Base-by-base conservation (phyloP, 2,113 vertebrate genomes). In the Cinclus cinclus region DNA sequence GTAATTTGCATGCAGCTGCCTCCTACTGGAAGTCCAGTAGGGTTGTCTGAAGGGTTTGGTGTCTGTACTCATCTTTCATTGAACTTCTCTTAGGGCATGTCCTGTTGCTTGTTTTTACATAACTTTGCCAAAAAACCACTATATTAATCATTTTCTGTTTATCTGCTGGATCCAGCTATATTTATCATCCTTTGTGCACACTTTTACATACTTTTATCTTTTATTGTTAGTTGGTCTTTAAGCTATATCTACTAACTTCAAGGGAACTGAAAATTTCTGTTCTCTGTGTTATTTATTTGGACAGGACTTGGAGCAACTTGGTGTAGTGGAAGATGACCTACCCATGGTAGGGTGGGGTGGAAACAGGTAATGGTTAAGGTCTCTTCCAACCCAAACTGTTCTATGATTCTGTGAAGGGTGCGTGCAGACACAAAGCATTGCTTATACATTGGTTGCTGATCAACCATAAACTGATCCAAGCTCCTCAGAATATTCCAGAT, bases 361-460 rank as follows among this genome's bases (percentile, higher is more conserved):
- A 76, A 83, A 25, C 70, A 76, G 35, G 23, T 27, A 41, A 15
- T 31, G 30, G 28, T 53, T 46, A 67, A 60, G 39, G 12, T 60
- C 46, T 52, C 15, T 79, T 73, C 82, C n/a, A 74, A 7, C 18
- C n/a, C 68, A 53, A 63, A 23, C 39, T 8, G 16, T 24, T 58
- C 13, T 24, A 7, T 37, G 24, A 6, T 67, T 67, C n/a, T 35
- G 17, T 50, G 13, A 33, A 42, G 6, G 33, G 6, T 1, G 0
- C 0, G 0, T 18, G 56, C n/a, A 30, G 31, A 44, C 4, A 6
- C 5, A 24, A 56, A 41, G 9, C 8, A 7, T 52, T 37, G 58
- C 28, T 44, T 37, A 41, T 1, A 1, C 2, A 0, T 3, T 42
- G 18, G 44, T 68, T 41, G 15, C 21, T 33, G 58, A 60, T 68